Conservation (phyloP, 2,888 invertebrate genomes). For the Abrostola triplasia region DNA sequence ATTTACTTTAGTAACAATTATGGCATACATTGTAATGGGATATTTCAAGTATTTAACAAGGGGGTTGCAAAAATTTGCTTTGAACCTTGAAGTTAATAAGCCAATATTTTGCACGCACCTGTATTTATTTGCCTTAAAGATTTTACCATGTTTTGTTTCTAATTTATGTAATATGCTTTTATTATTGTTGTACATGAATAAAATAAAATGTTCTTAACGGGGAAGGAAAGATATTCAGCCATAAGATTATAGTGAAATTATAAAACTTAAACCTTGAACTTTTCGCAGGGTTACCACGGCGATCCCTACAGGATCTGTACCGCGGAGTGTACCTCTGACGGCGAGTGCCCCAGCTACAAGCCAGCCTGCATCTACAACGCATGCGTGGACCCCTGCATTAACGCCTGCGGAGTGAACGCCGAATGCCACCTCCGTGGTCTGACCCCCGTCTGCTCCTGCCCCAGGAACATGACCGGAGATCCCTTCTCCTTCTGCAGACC, state of each 20-base stretch:
- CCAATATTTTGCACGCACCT: too few species aligned
- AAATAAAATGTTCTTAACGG: too few species aligned
- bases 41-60: neutral
- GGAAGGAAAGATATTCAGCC: too few species aligned
- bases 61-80: neutral
- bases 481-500: constrained; percentile 94
- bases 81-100: too few species aligned
- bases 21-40: too few species aligned
- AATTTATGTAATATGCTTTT: too few species aligned
- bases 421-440: constrained; percentile 93
- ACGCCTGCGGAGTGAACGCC: constrained; percentile 93
- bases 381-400: constrained; percentile 94
- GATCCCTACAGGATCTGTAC: constrained; percentile 93
- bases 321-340: constrained; percentile 93
- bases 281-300: constrained; percentile 91
- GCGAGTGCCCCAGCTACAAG: constrained; percentile 93
- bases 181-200: too few species aligned
- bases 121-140: too few species aligned
- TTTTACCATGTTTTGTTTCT: too few species aligned
- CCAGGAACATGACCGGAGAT: constrained; percentile 95
- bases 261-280: constrained; percentile 1
- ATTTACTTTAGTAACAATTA: too few species aligned
- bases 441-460: constrained; percentile 95
- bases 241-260: too few species aligned
- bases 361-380: constrained; percentile 94